These are phyloP conservation scores for Seriola quinqueradiata DNA, from an alignment of 2,113 vertebrate genomes.

Conservation along the genomic window DNA sequence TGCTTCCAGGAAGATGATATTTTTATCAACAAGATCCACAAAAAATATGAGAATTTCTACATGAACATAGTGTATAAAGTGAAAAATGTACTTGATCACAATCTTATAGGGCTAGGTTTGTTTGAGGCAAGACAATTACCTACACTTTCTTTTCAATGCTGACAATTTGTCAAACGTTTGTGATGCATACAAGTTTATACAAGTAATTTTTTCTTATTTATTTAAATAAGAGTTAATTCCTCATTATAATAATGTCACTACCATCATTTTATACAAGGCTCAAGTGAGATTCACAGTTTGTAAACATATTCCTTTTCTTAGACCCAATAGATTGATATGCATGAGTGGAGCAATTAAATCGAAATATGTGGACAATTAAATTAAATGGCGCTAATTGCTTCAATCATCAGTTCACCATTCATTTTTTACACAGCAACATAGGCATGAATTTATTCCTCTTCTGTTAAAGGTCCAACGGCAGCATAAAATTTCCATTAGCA, in stretches of 20 bases:
- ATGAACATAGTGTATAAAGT: neutral
- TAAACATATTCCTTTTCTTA: slow-evolving; percentile 49
- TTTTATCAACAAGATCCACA: neutral
- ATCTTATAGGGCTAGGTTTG: no score
- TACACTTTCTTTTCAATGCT: neutral
- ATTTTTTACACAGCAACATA: slow-evolving; percentile 34
- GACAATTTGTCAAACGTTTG: neutral
- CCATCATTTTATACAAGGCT: slow-evolving; percentile 40
- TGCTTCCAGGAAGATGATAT: neutral
- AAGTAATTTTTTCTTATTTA: neutral
- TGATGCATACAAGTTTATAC: neutral
- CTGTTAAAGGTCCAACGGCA: slow-evolving; percentile 44
- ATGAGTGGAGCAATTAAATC: slow-evolving; percentile 63
- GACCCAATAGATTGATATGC: slow-evolving; percentile 48
- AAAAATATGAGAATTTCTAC: neutral
- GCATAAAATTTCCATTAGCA: slow-evolving; percentile 64
- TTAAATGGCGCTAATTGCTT: slow-evolving; percentile 73
- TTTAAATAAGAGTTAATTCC: neutral
- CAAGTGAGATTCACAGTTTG: slow-evolving; percentile 53
- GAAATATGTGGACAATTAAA: slow-evolving; percentile 72
- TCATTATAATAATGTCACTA: slow-evolving; percentile 25
- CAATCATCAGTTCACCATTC: slow-evolving; percentile 59
- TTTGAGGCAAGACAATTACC: neutral
- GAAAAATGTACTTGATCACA: neutral
- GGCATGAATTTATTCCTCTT: slow-evolving; percentile 50